Percentiles rank a stretch among this genome's conserved stretches.
Evolutionary conservation across 2,113 vertebrate genomes (phyloP).

Genomic region (Varanus komodoensis): DNA sequence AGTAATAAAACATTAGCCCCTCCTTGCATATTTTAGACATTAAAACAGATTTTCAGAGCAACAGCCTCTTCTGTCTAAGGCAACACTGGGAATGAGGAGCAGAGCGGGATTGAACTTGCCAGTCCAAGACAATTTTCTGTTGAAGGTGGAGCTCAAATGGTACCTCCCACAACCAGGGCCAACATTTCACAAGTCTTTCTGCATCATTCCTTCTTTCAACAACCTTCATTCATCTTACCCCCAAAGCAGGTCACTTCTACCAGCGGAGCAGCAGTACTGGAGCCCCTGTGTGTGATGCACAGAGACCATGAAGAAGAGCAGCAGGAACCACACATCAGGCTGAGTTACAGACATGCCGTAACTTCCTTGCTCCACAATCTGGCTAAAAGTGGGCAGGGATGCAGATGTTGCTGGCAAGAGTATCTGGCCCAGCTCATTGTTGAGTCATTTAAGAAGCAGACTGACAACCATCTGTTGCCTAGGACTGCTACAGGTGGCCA

Average conservation of each 20-base stretch:
- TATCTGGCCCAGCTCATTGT: not conserved
- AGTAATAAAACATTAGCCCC: not conserved
- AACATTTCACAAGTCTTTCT: not conserved
- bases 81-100: not conserved
- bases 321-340: not conserved
- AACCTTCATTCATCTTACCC: not conserved
- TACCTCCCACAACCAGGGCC: not conserved
- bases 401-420: not conserved
- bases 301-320: too few species aligned
- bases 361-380: not conserved
- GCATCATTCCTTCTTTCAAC: not conserved
- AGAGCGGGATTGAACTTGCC: not conserved
- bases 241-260: not conserved
- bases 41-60: not conserved
- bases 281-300: too few species aligned
- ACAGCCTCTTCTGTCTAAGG: not conserved
- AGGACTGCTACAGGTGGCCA: not conserved
- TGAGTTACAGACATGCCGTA: not conserved
- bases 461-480: not conserved
- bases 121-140: not conserved
- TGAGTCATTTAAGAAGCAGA: not conserved
- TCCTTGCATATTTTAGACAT: not conserved
- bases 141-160: not conserved
- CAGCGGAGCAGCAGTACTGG: too few species aligned
- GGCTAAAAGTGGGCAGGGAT: not conserved